Evolutionary conservation across 2,888 invertebrate species (phyloP).

Genomic region (Polyommatus icarus): DNA sequence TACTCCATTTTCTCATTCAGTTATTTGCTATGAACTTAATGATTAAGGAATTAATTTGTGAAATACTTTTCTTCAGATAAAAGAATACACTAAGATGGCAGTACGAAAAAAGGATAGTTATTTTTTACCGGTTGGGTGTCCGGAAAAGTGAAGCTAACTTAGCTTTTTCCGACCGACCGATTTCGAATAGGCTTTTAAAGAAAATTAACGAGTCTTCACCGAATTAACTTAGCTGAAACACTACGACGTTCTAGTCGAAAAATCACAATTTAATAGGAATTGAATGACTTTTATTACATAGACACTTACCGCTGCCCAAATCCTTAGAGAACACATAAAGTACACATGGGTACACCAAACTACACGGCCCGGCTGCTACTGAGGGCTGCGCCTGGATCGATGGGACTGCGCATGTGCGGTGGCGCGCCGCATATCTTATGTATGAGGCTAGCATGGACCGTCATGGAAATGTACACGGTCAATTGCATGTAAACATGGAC

Average conservation of each 20-base stretch:
- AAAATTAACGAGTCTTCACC: too few relatives aligned
- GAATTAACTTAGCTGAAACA: not conserved
- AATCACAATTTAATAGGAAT: not conserved
- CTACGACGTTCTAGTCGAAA: not conserved
- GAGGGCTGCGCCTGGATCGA: slow-evolving; percentile 60
- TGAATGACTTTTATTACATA: not conserved
- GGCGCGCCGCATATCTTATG: slow-evolving; percentile 74
- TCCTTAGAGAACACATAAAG: slow-evolving; percentile 1
- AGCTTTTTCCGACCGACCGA: too few relatives aligned
- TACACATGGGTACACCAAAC: slow-evolving; percentile 5
- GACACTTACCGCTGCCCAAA: slow-evolving; percentile 6
- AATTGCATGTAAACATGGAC: not conserved
- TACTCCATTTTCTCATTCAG: not conserved
- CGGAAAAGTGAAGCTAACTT: too few relatives aligned
- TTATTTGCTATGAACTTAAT: not conserved
- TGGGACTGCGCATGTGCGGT: slow-evolving; percentile 68
- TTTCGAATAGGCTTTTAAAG: too few relatives aligned
- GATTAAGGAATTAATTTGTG: too few relatives aligned
- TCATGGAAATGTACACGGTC: slow-evolving; percentile 53
- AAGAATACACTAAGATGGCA: too few relatives aligned
- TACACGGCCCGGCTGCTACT: slow-evolving; percentile 49
- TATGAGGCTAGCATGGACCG: slow-evolving; percentile 53
- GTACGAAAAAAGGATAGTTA: too few relatives aligned
- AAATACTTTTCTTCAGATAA: too few relatives aligned
- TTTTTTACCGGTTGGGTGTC: too few relatives aligned